Evolutionary conservation across 1,140 invertebrate genomes (phyloP).

Genomic region (Vanessa tameamea): DNA sequence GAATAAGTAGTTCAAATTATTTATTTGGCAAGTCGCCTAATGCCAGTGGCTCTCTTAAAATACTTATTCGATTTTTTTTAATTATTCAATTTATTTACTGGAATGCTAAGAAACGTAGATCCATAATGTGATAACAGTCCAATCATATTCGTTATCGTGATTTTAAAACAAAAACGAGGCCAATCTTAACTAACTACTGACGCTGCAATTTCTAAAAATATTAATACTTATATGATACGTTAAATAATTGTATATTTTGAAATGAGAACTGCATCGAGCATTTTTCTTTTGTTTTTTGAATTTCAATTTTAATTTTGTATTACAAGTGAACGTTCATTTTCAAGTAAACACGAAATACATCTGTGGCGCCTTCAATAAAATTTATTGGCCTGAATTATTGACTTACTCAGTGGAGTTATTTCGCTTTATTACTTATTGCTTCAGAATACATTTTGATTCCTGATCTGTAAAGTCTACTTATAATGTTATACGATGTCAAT

Average conservation of each 20-base stretch:
- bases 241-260: no score
- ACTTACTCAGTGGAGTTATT: not conserved
- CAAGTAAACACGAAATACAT: not conserved
- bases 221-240: no score
- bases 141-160: no score
- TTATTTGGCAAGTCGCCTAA: constrained; percentile 8
- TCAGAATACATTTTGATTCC: constrained; percentile 7
- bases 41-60: not conserved
- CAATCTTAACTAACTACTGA: no score
- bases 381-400: constrained; percentile 8
- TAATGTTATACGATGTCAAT: not conserved
- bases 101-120: not conserved
- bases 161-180: no score
- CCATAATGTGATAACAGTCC: not conserved
- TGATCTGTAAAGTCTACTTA: not conserved
- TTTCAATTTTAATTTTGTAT: no score
- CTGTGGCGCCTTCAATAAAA: constrained; percentile 5
- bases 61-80: not conserved
- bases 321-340: not conserved
- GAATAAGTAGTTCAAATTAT: not conserved
- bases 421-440: constrained; percentile 10
- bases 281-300: no score
- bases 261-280: no score
- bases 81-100: not conserved
- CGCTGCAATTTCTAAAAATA: no score